Conservation (phyloP, 2,113 vertebrate species). For the human (Homo sapiens) region GRCh38 chr12:33302501-33303000, state of each 20-base stretch:
- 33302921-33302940: neutral
- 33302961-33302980: neutral
- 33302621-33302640: neutral
- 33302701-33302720: neutral
- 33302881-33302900: neutral
- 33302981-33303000: neutral
- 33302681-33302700: neutral
- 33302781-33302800: neutral
- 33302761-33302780: neutral
- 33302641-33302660: neutral
- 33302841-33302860: neutral
- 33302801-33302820: neutral
- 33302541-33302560: neutral
- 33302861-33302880: neutral
- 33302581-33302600: neutral
- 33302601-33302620: neutral
- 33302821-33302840: neutral
- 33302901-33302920: neutral
- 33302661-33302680: neutral
- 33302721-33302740: neutral
- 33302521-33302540: neutral
- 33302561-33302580: neutral
- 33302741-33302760: neutral
- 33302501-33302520: neutral
- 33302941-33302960: neutral